Base-by-base conservation (phyloP, 1,140 invertebrate genomes). In the Wasmannia auropunctata region DNA sequence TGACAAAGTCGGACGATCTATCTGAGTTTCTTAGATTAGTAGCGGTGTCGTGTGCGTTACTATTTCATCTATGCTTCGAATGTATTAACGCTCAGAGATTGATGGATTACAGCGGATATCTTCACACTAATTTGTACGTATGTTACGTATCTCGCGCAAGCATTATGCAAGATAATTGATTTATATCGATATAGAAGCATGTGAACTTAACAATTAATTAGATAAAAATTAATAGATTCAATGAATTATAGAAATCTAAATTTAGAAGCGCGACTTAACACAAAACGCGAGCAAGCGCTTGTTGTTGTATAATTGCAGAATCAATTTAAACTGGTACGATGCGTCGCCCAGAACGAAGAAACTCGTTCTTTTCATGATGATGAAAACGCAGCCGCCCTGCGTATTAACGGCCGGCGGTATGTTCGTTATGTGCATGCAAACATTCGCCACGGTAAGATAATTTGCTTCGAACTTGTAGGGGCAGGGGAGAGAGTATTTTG, bases 71-170 rank as follows among this genome's bases (percentile, higher is more conserved):
- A 16, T 83, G 56, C 43, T 86, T 83, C 8, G 79, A 84, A 74
- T 63, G 85, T 84, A 37, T 84, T n/a, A 69, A 83, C n/a, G 79
- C 85, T 72, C 85, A 86, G 46, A 65, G 34, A 46, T 51, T 86
- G 5, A 86, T 86, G 2, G 67, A 83, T 74, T 72, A 60, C n/a
- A 74, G 79, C 11, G 79, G 37, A 60, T 81, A 81, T 25, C 51
- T 83, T 60, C 51, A 83, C 37, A 72, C 19, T 31, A 83, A 34
- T 72, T 19, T 83, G 67, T 83, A 83, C 37, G 51, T 72, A 72
- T 56, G 3, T 58, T 43, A 22, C 11, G 28, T 60, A 31, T 31
- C 25, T 31, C 1, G 10, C n/a, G 0, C 28, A 46, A 10, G 14
- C 7, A 34, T 51, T 54, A 16, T 63, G 2, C 11, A 28, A 40